Evolutionary conservation across 2,113 vertebrate genomes (phyloP), one percentile per base, ranked within the genome.

Genomic region (Paralichthys olivaceus): DNA sequence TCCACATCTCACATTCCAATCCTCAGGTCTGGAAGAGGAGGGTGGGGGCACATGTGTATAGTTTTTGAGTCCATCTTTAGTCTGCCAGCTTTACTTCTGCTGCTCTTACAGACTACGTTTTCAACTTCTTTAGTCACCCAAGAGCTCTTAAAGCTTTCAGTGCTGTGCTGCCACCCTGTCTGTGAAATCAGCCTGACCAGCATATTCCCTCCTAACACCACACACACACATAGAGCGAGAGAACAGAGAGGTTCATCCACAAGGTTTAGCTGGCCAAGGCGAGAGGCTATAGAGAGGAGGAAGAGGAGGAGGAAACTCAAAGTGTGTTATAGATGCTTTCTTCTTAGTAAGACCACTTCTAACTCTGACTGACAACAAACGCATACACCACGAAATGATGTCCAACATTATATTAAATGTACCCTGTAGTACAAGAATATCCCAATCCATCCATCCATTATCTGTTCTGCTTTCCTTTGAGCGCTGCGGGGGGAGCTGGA

Each of bases 221-320:
- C 43, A 45, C 43, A 45, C 49, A 51, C 55, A 83, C 51, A 79
- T 78, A 63, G 51, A 63, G 45, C 63, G 79, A 73, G 87, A 79
- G 79, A 72, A 85, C 32, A 72, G 80, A 90, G 81, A 82, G 90
- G 75, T 79, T 80, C 29, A 43, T 89, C 91, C 92, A 92, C 67
- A 57, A 72, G 91, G 89, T 93, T 94, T 93, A 93, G 81, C 69
- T 79, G 45, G 58, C 29, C 49, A 72, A 75, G 79, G 78, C 54
- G 37, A 76, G 74, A 60, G 45, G 15, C 15, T 49, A 49, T 49
- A 19, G 45, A 34, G 56, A 69, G 69, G 43, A 72, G 26, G 66
- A 68, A 45, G 51, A 59, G n/a, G 40, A 54, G 40, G 13, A 62
- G 34, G 40, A 34, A 25, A 69, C 69, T 72, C 80, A 54, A 53